Base-by-base conservation (phyloP, 2,888 invertebrate species). In the Julus scanicus region DNA sequence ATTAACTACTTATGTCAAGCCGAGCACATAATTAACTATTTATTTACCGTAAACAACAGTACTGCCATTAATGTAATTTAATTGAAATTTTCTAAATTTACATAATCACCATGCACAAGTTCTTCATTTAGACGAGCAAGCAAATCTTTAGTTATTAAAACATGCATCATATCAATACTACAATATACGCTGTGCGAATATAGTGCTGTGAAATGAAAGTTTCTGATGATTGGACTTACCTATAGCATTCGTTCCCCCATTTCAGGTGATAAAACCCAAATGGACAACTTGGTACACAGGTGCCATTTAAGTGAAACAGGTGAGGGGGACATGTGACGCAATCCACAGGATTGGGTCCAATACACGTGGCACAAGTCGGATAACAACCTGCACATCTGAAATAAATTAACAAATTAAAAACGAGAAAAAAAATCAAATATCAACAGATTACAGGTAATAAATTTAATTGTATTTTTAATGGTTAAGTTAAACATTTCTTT, bases 241-340 rank as follows among this genome's bases (percentile, higher is more conserved):
- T 89, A 37, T 87, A 88, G 87, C 90, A 90, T 92, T 96, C 96
- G 90, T 95, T 94, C 89, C 96, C 94, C 91, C 95, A 95, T 90
- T 95, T 95, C 91, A 96, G 96, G 13, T 95, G 95, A 91, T 95
- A 96, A 92, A 94, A 95, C 84, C 95, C 95, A 88, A 93, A 93
- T 1, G 96, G 96, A 91, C 97, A 97, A 89, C 89, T 88, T 89
- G 94, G 93, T 63, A 95, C 93, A 92, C 97, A 97, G 88, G 94
- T 94, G 87, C 96, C 96, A 90, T 95, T 94, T 90, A 95, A 93
- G 86, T 89, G 89, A 37, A 87, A 89, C 13, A 87, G 86, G 83
- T 84, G 71, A 39, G n/a, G 49, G 5, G 89, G 88, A 63, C 89
- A 89, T 15, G 88, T 89, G 40, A 88, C 88, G 57, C 89, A 89